Base-by-base conservation (phyloP, 2,113 vertebrate species). In the Dromas ardeola region DNA sequence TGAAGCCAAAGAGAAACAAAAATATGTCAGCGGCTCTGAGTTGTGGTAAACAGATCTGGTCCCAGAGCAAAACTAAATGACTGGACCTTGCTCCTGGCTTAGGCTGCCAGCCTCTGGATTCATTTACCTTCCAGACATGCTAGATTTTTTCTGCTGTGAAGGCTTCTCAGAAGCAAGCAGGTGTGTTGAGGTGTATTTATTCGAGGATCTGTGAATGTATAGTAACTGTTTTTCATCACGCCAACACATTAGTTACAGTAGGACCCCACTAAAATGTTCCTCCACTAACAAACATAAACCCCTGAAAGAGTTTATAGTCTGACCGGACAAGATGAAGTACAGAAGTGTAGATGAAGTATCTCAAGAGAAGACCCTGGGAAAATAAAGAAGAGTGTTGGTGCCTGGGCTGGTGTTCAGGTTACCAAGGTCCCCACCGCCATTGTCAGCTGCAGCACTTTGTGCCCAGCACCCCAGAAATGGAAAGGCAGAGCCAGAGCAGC, bases 1-100 rank as follows among this genome's bases (percentile, higher is more conserved):
- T 73, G 90, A n/a, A 91, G 84, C 80, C 93, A 81, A 59, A 77
- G 49, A 90, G 87, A 93, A 91, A 94, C 78, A 85, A 88, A 93
- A 96, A 81, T 63, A 22, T 59, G 74, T 63, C 95, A 85, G 70
- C 49, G 53, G 74, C 83, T 84, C 80, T 91, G 83, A 96, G 70
- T 90, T 88, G 85, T 36, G 43, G 76, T 73, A 69, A 91, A 47
- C 61, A 85, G 65, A 73, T 15, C 80, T 30, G 70, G 80, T 81
- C 74, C 53, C 87, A 85, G 9, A 85, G 87, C 90, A 78, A 55
- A 74, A 38, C 61, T 29, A 74, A 88, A 78, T 63, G 76, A 42
- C 49, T 45, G 50, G 66, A 74, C 93, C 87, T 88, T 78, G 80
- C 59, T 88, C 81, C 74, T 69, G 70, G 74, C 76, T 88, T 15